Evolutionary conservation across 2,888 invertebrate species (phyloP), one percentile per base, ranked within the genome.

Genomic region (Eristalinus sepulchralis): DNA sequence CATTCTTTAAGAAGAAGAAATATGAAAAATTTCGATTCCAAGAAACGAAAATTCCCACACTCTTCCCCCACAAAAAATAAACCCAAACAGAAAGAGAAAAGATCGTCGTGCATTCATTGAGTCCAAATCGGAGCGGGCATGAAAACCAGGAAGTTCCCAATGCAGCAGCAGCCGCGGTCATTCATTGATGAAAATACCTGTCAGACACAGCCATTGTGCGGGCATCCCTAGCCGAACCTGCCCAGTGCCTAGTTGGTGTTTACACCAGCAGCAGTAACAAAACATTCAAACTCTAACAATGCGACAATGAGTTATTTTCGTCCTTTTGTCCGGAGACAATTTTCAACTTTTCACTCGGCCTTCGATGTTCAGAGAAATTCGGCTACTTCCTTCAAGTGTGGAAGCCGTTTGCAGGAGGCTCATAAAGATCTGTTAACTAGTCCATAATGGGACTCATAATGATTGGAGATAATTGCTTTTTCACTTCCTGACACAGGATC

Each of bases 261-360:
- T 86, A 86, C 86, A 86, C 83, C 86, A 83, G 78, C 66, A 75
- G 79, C 68, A 71, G 75, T 83, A 83, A 86, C 86, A 83, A 86
- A 86, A 83, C 83, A 83, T 86, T 79, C 60, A 75, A 71, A 71
- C 39, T 67, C 71, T 66, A 83, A 86, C 86, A 86, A 83, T 79
- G 63, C 57, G 34, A 86, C 86, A 86, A 86, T 83, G 75, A 83
- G 83, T 83, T 86, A 86, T 83, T 83, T 86, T 86, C 78, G 86
- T 86, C 83, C 86, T 86, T 83, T 86, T 86, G 79, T 86, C 55
- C 67, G 55, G 47, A 70, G 83, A 79, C 66, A 83, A 79, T 78
- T 78, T 81, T 66, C 70, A 75, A 75, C 64, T 68, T 33, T 81
- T 47, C 47, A 36, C 62, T 57, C 70, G 55, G 33, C 11, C 5